These are phyloP conservation scores for Neodontobutis hainanensis DNA, from an alignment of 2,113 vertebrate species.

Conservation along the genomic window DNA sequence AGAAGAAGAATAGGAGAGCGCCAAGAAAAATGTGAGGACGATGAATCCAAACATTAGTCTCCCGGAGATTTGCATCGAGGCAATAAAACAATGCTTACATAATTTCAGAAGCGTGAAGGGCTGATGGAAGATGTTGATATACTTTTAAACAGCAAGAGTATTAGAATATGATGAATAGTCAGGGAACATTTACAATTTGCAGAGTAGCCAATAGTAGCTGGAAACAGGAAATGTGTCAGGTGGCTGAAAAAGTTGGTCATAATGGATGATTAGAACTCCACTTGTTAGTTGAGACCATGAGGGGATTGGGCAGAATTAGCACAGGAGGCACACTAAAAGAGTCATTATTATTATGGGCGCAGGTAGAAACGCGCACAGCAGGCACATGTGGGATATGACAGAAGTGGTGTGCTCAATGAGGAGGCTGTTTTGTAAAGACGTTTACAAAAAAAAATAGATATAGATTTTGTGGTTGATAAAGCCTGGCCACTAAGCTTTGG, in stretches of 20 bases:
- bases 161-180: neutral
- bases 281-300: conserved; percentile 21
- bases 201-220: conserved; percentile 34
- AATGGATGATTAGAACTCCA: conserved; percentile 64
- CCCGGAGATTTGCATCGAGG: conserved; percentile 3
- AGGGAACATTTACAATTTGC: neutral
- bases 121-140: neutral
- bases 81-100: neutral
- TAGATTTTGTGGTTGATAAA: conserved; percentile 9
- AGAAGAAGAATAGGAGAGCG: neutral
- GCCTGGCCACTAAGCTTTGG: neutral
- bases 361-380: conserved; percentile 47
- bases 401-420: neutral
- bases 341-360: conserved; percentile 47
- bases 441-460: neutral
- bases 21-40: conserved; percentile 10
- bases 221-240: conserved; percentile 5
- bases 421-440: neutral
- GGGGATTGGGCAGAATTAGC: conserved; percentile 62
- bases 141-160: neutral
- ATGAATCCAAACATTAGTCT: conserved; percentile 5
- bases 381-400: conserved; percentile 26
- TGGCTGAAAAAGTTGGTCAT: conserved; percentile 37
- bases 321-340: conserved; percentile 34
- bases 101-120: neutral